phyloP scores from a whole-genome alignment of 2,797 vertebrate genomes.

The Mycteria americana region DNA sequence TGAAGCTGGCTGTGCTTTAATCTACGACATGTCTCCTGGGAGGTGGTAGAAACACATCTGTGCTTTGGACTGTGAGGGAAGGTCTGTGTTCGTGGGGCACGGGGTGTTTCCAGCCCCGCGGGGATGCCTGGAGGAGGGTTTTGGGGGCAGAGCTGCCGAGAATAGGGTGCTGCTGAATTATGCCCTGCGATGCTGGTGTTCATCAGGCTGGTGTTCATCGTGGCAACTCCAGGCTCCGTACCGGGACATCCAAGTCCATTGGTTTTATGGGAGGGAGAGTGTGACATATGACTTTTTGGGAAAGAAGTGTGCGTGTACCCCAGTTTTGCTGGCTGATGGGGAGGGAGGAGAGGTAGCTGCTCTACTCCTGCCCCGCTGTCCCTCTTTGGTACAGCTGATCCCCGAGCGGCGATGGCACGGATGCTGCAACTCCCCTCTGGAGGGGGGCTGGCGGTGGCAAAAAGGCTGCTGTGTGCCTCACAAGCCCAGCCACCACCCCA shows the following conservation, averaged over 20 bases:
- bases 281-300: background rate
- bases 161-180: fast-evolving
- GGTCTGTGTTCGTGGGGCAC: background rate
- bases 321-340: background rate
- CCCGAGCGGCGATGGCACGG: fast-evolving
- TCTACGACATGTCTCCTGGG: background rate
- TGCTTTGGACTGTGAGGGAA: no score
- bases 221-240: background rate
- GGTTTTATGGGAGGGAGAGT: background rate
- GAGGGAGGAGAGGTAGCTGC: background rate
- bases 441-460: fast-evolving
- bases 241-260: fast-evolving
- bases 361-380: background rate
- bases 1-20: background rate
- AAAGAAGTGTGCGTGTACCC: background rate
- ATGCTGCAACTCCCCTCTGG: background rate
- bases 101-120: fast-evolving
- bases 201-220: no score
- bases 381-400: background rate
- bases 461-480: background rate
- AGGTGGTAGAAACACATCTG: background rate
- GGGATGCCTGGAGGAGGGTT: background rate
- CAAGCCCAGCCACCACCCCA: background rate
- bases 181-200: fast-evolving
- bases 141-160: background rate